These are phyloP conservation scores for Triplophysa siluroides DNA, from an alignment of 2,113 vertebrate genomes.

Conservation along the genomic window DNA sequence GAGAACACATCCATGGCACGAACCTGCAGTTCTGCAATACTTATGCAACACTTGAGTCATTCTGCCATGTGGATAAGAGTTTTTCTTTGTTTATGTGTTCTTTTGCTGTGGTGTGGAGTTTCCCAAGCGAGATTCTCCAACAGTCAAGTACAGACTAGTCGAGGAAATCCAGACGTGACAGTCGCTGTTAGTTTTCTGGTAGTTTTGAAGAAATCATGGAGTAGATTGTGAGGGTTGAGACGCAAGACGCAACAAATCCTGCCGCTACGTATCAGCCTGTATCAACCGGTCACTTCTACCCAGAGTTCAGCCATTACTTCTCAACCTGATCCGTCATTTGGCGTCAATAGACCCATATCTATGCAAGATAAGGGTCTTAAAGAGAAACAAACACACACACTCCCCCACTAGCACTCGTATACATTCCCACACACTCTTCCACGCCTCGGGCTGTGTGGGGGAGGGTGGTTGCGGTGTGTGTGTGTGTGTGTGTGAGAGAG, in stretches of 20 bases:
- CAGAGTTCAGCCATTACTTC: conserved; percentile 54
- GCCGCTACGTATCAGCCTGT: neutral
- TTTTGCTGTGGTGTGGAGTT: conserved; percentile 32
- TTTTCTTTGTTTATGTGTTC: conserved; percentile 20
- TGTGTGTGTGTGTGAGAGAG: conserved; percentile 38
- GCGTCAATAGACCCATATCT: conserved; percentile 67
- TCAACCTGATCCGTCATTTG: conserved; percentile 53
- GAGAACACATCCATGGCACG: neutral
- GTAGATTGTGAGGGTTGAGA: too few relatives aligned
- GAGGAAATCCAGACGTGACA: conserved; percentile 28
- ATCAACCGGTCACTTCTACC: conserved; percentile 49
- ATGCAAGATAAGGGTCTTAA: conserved; percentile 68
- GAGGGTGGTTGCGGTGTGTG: conserved; percentile 38
- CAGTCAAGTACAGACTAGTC: conserved; percentile 18
- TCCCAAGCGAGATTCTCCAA: conserved; percentile 10
- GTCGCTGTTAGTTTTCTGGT: neutral
- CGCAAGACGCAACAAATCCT: conserved; percentile 2
- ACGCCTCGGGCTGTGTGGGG: conserved; percentile 52
- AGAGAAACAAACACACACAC: conserved; percentile 55
- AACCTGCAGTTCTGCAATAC: neutral
- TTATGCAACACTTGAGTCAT: conserved; percentile 25
- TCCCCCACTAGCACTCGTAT: conserved; percentile 16
- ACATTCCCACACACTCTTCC: conserved; percentile 55
- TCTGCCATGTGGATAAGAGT: conserved; percentile 6
- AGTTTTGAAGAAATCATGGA: neutral